Conservation (phyloP, 2,113 vertebrate species). For the Platanista minor region DNA sequence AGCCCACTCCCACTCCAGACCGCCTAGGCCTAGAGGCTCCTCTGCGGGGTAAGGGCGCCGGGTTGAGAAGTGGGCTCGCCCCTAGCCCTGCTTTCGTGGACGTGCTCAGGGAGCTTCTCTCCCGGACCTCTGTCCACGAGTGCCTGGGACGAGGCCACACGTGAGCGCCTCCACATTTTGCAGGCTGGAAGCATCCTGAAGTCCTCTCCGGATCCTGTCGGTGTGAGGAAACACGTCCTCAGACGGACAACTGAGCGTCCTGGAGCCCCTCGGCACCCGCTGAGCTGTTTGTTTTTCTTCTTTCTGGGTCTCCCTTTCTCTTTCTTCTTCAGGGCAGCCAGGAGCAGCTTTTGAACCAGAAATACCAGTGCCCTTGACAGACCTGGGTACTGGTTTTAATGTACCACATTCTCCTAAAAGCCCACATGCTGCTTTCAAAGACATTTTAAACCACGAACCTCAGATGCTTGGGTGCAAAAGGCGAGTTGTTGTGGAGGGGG, state of each 20-base stretch:
- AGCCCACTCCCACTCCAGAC: slow-evolving; percentile 4
- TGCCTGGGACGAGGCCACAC: slow-evolving; percentile 22
- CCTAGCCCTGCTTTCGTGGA: not conserved
- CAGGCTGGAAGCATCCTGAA: slow-evolving; percentile 62
- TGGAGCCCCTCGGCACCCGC: not conserved
- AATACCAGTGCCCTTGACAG: slow-evolving; percentile 27
- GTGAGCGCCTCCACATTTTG: slow-evolving; percentile 61
- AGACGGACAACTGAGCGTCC: not conserved
- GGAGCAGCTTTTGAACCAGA: slow-evolving; percentile 56
- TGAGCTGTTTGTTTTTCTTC: not conserved
- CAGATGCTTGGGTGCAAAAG: slow-evolving; percentile 59
- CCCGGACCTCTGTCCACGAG: not conserved
- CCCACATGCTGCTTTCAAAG: slow-evolving; percentile 4
- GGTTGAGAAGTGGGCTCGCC: not conserved
- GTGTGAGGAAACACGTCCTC: slow-evolving; percentile 60
- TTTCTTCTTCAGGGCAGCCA: slow-evolving; percentile 44
- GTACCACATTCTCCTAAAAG: slow-evolving; percentile 2
- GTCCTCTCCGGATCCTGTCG: slow-evolving; percentile 64
- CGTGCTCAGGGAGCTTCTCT: not conserved
- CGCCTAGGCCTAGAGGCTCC: slow-evolving; percentile 55
- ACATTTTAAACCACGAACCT: slow-evolving; percentile 29
- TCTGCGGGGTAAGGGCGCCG: not conserved
- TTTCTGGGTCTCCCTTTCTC: slow-evolving; percentile 2
- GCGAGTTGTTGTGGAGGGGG: not conserved
- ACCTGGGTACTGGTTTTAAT: slow-evolving; percentile 29